A percentile compares a stretch with the other conserved stretches of the same genome.
These are phyloP conservation scores for Bettongia penicillata DNA, from an alignment of 2,113 vertebrate genomes.

Conservation along the genomic window DNA sequence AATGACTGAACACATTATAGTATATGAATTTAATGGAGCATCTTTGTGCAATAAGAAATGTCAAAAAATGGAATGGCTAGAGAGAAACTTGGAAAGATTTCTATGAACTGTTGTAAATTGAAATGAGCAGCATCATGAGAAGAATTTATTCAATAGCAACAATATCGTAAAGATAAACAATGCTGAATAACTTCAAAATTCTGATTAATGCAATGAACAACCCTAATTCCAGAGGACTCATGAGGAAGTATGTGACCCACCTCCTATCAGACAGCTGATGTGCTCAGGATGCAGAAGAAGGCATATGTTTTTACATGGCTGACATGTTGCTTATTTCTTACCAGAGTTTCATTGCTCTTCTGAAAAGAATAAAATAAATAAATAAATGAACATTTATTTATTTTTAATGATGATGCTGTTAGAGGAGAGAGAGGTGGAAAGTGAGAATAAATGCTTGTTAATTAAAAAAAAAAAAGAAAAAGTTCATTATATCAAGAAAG, in stretches of 20 bases:
- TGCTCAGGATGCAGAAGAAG: neutral
- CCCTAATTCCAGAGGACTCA: neutral
- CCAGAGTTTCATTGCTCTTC: no score
- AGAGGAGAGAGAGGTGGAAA: no score
- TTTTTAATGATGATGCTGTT: neutral
- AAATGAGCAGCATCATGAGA: neutral
- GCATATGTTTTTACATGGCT: neutral
- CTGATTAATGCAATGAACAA: neutral
- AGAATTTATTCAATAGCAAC: neutral
- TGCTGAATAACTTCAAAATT: neutral
- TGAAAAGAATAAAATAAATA: no score
- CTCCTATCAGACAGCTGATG: neutral
- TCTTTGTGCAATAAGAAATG: neutral
- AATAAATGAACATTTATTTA: no score
- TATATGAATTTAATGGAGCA: neutral
- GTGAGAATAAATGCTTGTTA: no score
- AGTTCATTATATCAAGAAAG: no score
- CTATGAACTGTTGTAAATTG: neutral
- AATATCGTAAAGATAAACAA: neutral
- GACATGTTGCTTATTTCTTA: neutral
- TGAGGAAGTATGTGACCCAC: neutral
- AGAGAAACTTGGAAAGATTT: neutral
- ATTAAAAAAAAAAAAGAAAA: no score
- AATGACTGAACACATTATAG: neutral
- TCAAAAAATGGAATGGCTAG: neutral